phyloP scores from a whole-genome alignment of 2,888 invertebrate genomes.

The Luperina testacea region DNA sequence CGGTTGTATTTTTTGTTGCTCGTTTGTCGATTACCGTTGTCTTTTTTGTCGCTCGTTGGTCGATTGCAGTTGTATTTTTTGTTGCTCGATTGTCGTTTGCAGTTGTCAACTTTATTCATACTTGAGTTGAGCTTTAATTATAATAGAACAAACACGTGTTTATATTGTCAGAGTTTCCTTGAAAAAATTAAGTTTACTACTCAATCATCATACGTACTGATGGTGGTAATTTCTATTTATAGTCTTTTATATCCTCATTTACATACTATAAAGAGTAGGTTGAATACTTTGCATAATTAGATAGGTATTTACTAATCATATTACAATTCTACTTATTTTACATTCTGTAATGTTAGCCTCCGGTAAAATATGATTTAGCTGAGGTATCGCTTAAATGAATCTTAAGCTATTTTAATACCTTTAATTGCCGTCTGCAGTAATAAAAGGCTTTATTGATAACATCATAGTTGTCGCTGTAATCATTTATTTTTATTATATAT shows the following conservation, averaged over 20 bases:
- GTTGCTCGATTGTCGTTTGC: too few relatives aligned
- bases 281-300: slow-evolving; percentile 18
- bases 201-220: not conserved
- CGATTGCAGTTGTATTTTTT: too few relatives aligned
- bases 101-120: too few relatives aligned
- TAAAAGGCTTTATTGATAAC: slow-evolving; percentile 55
- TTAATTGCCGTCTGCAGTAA: slow-evolving; percentile 36
- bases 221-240: slow-evolving; percentile 14
- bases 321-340: slow-evolving; percentile 7
- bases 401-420: slow-evolving; percentile 30
- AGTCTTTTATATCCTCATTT: slow-evolving; percentile 8
- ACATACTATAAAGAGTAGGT: not conserved
- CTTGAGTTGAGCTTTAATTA: too few relatives aligned
- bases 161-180: not conserved
- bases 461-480: slow-evolving; percentile 21
- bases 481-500: slow-evolving; percentile 12
- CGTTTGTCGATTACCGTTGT: too few relatives aligned
- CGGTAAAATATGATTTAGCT: slow-evolving; percentile 22
- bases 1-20: too few relatives aligned
- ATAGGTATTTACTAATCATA: not conserved
- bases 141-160: slow-evolving; percentile 3
- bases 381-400: slow-evolving; percentile 8
- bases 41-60: too few relatives aligned
- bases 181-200: not conserved
- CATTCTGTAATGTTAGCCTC: not conserved